Conservation (phyloP, 2,113 vertebrate species). For the Panthera tigris region DNA sequence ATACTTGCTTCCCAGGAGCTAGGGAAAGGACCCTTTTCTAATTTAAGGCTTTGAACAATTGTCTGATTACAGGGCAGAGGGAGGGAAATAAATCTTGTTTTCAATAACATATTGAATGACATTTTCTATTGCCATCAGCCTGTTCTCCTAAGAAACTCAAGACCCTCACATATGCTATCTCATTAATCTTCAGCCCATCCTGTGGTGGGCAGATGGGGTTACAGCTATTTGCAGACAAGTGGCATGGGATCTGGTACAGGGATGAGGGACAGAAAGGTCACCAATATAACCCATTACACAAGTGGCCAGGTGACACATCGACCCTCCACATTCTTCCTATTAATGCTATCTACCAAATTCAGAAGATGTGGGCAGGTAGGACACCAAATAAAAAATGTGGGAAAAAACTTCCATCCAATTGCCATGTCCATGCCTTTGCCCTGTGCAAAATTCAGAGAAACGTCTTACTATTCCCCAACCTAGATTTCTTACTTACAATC, state of each 20-base stretch:
- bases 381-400: neutral
- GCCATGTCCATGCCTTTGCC: neutral
- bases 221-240: neutral
- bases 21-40: neutral
- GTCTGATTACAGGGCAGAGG: neutral
- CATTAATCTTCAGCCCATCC: constrained; percentile 16
- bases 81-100: constrained; percentile 28
- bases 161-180: neutral
- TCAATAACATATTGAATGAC: constrained; percentile 1
- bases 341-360: neutral
- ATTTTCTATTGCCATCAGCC: neutral
- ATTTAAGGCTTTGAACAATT: neutral
- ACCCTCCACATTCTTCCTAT: neutral
- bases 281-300: neutral
- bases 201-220: neutral
- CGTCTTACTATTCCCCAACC: neutral
- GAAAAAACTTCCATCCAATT: neutral
- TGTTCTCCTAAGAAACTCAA: constrained; percentile 39
- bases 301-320: neutral
- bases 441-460: neutral
- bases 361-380: neutral
- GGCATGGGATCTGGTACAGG: neutral
- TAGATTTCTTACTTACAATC: neutral
- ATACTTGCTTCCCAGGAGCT: neutral
- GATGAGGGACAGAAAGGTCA: neutral